Base-by-base conservation (phyloP, 2,888 invertebrate species). In the Lasioglossum villosulum region DNA sequence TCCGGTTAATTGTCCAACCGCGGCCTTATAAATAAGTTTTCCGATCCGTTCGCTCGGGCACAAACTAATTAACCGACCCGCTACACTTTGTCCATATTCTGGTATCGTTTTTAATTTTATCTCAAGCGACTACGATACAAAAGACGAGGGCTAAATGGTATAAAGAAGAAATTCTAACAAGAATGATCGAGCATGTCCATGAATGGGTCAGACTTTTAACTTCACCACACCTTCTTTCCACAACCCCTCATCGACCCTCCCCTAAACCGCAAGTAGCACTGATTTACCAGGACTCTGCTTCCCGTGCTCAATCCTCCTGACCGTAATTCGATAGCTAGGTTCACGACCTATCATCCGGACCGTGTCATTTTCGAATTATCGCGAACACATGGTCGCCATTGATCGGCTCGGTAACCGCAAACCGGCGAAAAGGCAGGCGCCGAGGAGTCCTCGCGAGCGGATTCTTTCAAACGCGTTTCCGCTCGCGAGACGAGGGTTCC, bases 321-420 rank as follows among this genome's bases (percentile, higher is more conserved):
- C 75, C 27, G 30, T 75, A 83, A 84, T 78, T 82, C 42, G 77
- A 56, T 70, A 74, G 63, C 30, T 74, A 59, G 23, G 10, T n/a
- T 19, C 82, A 74, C 63, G 42, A 66, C 70, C 63, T 45, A 74
- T 48, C 66, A 34, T 59, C 52, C 27, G 12, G n/a, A 42, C 16
- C 45, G 82, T 77, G 78, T 82, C 83, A 59, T 83, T 83, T 83
- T 68, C 77, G 27, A 63, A 34, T 45, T 30, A 70, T 56, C 70
- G 73, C 39, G 75, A 72, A 23, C 34, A 59, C 34, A 52, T 66
- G 71, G 42, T 37, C 45, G 30, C 37, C 56, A 73, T 39, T 27
- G 56, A 80, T 68, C 75, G 71, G 27, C 45, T 52, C 56, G 34
- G 56, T 30, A 72, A 76, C 82, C 82, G 82, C 77, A 82, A 39